Percentiles rank a stretch among this genome's conserved stretches.
These are phyloP conservation scores for Phrynosoma platyrhinos DNA, from an alignment of 2,113 vertebrate genomes.

Conservation along the genomic window DNA sequence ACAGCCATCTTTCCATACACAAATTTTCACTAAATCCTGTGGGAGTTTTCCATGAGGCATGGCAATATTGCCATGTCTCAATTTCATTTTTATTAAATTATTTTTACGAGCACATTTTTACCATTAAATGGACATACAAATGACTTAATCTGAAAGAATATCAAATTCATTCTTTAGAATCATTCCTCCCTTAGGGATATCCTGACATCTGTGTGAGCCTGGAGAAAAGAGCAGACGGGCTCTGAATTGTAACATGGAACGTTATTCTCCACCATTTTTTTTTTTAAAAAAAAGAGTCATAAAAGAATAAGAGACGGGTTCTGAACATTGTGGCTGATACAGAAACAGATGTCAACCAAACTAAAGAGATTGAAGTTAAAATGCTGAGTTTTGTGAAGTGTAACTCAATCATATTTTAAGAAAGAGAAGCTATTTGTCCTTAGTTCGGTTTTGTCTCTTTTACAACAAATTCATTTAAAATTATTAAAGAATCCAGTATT, in stretches of 20 bases:
- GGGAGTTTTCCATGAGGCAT: neutral
- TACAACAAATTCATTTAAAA: slow-evolving; percentile 53
- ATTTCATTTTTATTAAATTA: slow-evolving; percentile 40
- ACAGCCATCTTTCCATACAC: neutral
- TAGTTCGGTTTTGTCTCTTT: slow-evolving; percentile 44
- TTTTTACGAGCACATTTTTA: slow-evolving; percentile 45
- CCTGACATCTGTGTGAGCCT: neutral
- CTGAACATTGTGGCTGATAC: neutral
- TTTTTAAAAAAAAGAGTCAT: neutral
- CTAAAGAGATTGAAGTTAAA: neutral
- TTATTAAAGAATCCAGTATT: slow-evolving; percentile 55
- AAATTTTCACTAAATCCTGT: slow-evolving; percentile 23
- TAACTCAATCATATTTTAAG: slow-evolving; percentile 22
- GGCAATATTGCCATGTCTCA: slow-evolving; percentile 4
- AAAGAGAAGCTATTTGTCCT: slow-evolving; percentile 39
- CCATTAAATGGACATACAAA: slow-evolving; percentile 40
- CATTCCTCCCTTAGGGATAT: slow-evolving; percentile 1
- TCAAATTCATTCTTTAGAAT: slow-evolving; percentile 38
- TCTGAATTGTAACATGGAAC: slow-evolving; percentile 16
- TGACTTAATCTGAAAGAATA: slow-evolving; percentile 45
- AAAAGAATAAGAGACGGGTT: slow-evolving; percentile 29
- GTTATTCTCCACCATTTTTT: neutral
- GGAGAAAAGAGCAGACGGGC: slow-evolving; percentile 33
- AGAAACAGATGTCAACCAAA: slow-evolving; percentile 23
- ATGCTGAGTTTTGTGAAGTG: neutral